These are phyloP conservation scores for Eudyptes chrysolophus DNA, from an alignment of 2,113 vertebrate species.

Conservation along the genomic window DNA sequence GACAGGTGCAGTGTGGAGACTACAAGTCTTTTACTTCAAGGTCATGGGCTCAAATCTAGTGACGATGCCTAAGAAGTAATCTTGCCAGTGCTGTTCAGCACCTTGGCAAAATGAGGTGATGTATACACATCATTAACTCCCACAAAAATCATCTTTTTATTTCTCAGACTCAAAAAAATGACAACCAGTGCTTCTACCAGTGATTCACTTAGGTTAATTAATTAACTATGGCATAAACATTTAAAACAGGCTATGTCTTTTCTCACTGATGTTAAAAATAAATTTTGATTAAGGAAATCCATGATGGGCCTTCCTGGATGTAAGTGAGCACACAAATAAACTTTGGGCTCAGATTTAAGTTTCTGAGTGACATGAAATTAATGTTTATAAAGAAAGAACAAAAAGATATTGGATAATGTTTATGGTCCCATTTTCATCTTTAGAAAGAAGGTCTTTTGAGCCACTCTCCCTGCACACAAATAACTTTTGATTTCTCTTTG, in stretches of 20 bases:
- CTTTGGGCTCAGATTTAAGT: background rate
- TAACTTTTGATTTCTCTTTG: background rate
- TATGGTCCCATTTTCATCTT: background rate
- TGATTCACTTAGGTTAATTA: background rate
- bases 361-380: background rate
- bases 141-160: background rate
- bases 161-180: background rate
- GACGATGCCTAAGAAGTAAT: background rate
- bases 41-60: background rate
- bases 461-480: background rate
- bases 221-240: background rate
- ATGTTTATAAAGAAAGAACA: background rate
- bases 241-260: background rate
- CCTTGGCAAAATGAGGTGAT: background rate
- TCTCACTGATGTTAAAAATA: background rate
- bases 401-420: background rate
- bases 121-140: background rate
- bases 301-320: background rate
- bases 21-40: background rate
- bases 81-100: background rate
- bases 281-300: background rate
- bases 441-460: background rate
- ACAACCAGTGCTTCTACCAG: background rate
- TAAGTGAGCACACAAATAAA: background rate
- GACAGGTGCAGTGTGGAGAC: background rate